Conservation (phyloP, 2,797 vertebrate genomes). For the Chelmon rostratus region DNA sequence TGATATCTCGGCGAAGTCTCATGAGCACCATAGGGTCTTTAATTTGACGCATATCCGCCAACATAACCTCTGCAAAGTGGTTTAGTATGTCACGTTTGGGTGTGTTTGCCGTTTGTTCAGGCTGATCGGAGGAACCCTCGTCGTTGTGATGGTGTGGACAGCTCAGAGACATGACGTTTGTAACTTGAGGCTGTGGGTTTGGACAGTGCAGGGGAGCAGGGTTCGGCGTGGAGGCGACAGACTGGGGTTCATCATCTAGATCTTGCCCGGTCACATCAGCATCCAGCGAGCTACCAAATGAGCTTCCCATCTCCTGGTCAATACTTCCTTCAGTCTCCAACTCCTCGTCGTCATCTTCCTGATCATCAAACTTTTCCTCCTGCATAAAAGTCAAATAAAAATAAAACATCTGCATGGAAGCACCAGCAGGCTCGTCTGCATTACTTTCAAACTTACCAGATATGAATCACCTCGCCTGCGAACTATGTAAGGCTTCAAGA, state of each 20-base stretch:
- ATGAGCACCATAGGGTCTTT: slow-evolving; percentile 61
- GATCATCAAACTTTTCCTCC: slow-evolving; percentile 50
- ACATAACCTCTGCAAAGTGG: slow-evolving; percentile 61
- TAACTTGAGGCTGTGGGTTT: slow-evolving; percentile 16
- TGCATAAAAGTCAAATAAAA: neutral
- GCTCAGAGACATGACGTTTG: slow-evolving; percentile 36
- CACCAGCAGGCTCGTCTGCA: neutral
- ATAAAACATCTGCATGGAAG: neutral
- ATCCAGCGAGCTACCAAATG: slow-evolving; percentile 31
- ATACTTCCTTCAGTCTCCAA: slow-evolving; percentile 52
- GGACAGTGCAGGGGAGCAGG: slow-evolving; percentile 1
- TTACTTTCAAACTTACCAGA: slow-evolving; percentile 13
- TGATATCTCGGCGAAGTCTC: slow-evolving; percentile 61
- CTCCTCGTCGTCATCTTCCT: slow-evolving; percentile 42
- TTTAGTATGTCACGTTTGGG: slow-evolving; percentile 23
- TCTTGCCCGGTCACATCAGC: slow-evolving; percentile 16
- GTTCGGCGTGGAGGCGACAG: slow-evolving; percentile 1
- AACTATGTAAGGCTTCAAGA: slow-evolving; percentile 56
- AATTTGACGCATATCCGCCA: slow-evolving; percentile 64
- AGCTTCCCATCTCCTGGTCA: slow-evolving; percentile 51
- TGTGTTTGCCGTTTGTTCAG: neutral
- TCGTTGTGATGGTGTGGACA: slow-evolving; percentile 1
- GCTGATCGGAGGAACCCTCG: neutral
- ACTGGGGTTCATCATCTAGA: slow-evolving; percentile 23
- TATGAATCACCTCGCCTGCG: slow-evolving; percentile 36